Evolutionary conservation across 2,888 invertebrate genomes (phyloP).

Genomic region (Sesia apiformis): DNA sequence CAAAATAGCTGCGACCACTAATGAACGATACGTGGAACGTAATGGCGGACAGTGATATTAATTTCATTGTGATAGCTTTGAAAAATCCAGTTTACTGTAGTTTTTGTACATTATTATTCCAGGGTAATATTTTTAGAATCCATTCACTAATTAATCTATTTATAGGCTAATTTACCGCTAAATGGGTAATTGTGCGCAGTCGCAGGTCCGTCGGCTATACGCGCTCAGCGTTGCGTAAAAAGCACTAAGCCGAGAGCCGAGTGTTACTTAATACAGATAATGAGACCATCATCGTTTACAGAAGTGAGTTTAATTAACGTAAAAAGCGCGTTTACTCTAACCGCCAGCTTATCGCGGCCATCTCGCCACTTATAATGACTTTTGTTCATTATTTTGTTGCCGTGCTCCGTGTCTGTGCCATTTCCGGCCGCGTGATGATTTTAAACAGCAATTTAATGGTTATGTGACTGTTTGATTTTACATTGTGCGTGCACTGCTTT

Average conservation of each 20-base stretch:
- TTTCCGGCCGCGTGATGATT: slow-evolving; percentile 49
- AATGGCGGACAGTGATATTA: not conserved
- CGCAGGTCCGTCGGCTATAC: not conserved
- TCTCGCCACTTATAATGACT: slow-evolving; percentile 66
- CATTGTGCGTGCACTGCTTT: slow-evolving; percentile 20
- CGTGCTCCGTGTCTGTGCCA: slow-evolving; percentile 44
- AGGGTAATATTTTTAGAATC: too few relatives aligned
- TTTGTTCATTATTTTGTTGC: slow-evolving; percentile 70
- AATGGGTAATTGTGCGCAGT: too few relatives aligned
- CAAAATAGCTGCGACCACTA: slow-evolving; percentile 11
- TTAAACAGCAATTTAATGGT: slow-evolving; percentile 59
- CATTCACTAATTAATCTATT: too few relatives aligned
- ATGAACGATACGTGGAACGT: slow-evolving; percentile 13
- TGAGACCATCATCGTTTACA: slow-evolving; percentile 66
- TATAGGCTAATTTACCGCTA: too few relatives aligned
- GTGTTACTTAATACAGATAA: slow-evolving; percentile 53
- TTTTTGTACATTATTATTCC: too few relatives aligned
- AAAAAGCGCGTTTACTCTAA: slow-evolving; percentile 69
- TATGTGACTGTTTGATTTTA: slow-evolving; percentile 48
- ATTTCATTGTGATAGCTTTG: not conserved
- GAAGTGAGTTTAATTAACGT: slow-evolving; percentile 72
- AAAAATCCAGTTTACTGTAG: too few relatives aligned
- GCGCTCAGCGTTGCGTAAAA: slow-evolving; percentile 46
- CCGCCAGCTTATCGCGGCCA: slow-evolving; percentile 55
- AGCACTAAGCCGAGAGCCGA: slow-evolving; percentile 28